phyloP scores from a whole-genome alignment of 2,797 vertebrate genomes.

The Ctenopoma multispine region DNA sequence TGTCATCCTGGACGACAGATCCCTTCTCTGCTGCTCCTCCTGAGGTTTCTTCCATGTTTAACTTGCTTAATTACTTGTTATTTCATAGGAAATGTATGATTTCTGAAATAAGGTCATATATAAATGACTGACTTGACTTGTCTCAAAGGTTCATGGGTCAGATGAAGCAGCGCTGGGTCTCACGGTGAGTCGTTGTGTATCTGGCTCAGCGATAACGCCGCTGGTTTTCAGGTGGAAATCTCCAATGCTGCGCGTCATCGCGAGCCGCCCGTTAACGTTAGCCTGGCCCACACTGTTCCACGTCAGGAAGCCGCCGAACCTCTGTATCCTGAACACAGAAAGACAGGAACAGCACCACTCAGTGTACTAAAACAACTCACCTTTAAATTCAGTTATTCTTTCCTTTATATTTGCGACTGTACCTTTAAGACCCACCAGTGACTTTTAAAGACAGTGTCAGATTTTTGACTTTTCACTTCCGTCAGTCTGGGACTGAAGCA shows the following conservation, averaged over 20 bases:
- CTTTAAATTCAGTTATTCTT: background rate
- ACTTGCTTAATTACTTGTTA: too few relatives aligned
- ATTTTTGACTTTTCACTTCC: background rate
- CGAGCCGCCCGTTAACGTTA: slow-evolving; percentile 94
- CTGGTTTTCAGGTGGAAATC: slow-evolving; percentile 91
- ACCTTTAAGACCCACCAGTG: background rate
- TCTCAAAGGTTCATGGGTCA: too few relatives aligned
- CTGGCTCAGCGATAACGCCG: slow-evolving; percentile 93
- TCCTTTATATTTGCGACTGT: background rate
- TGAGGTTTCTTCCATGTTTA: too few relatives aligned
- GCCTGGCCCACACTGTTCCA: slow-evolving; percentile 95
- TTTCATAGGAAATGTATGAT: too few relatives aligned
- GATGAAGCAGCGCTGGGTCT: slow-evolving; percentile 2
- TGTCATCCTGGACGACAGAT: too few relatives aligned
- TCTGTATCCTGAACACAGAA: slow-evolving; percentile 86
- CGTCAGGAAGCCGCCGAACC: slow-evolving; percentile 89
- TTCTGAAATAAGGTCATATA: too few relatives aligned
- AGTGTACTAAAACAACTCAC: background rate
- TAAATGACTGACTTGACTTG: too few relatives aligned
- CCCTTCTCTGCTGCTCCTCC: too few relatives aligned
- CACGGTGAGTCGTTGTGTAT: slow-evolving; percentile 86
- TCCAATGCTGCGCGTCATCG: slow-evolving; percentile 96
- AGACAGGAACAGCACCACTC: rapidly evolving
- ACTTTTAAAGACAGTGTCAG: background rate
- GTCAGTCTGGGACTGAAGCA: background rate